Percentiles rank a stretch among this genome's conserved stretches.
Conservation (phyloP, 2,888 invertebrate genomes). For the Ectemnius lituratus region DNA sequence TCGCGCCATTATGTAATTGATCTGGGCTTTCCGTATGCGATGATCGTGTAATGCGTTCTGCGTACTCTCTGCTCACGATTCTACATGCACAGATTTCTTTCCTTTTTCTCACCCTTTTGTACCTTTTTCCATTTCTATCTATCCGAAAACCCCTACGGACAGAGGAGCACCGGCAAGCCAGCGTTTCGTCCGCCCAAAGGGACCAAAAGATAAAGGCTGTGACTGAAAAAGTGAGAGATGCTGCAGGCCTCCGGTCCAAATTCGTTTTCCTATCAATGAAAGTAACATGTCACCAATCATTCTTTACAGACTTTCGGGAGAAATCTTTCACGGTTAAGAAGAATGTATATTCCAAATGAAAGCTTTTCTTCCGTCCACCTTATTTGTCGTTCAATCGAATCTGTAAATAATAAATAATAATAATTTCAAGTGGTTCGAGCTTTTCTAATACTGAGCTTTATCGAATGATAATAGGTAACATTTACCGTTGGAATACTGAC, state of each 20-base stretch:
- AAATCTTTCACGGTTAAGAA: too few species aligned
- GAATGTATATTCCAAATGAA: too few species aligned
- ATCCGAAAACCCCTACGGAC: slow-evolving; percentile 40
- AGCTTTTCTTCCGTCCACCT: too few species aligned
- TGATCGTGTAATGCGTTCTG: slow-evolving; percentile 64
- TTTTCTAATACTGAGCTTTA: too few species aligned
- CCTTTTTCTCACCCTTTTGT: not conserved
- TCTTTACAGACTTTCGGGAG: too few species aligned
- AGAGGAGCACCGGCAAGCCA: slow-evolving; percentile 19
- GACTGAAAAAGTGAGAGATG: slow-evolving; percentile 38
- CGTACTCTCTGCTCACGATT: slow-evolving; percentile 53
- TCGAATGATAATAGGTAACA: too few species aligned
- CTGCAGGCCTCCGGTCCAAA: slow-evolving; percentile 34
- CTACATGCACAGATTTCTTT: slow-evolving; percentile 34
- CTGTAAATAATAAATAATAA: too few species aligned
- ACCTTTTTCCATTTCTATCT: not conserved
- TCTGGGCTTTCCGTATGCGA: slow-evolving; percentile 69
- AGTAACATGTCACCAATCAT: too few species aligned
- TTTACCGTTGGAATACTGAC: too few species aligned
- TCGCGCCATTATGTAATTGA: slow-evolving; percentile 74
- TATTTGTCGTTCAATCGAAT: too few species aligned
- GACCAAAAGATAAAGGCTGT: not conserved
- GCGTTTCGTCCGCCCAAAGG: slow-evolving; percentile 14
- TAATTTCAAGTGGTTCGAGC: too few species aligned
- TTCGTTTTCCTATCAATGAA: slow-evolving; percentile 36